Conservation (phyloP, 2,113 vertebrate genomes). For the Limanda limanda region DNA sequence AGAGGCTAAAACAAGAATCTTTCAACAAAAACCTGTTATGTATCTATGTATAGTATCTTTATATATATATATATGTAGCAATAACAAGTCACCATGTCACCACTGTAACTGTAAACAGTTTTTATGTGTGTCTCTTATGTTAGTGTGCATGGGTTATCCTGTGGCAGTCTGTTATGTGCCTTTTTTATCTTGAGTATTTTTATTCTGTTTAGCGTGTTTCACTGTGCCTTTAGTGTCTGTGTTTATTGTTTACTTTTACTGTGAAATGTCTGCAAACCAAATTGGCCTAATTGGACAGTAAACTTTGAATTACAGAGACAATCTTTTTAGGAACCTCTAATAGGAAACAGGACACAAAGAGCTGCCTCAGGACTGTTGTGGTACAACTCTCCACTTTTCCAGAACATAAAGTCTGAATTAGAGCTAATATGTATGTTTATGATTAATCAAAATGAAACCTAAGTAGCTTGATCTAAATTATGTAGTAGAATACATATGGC, state of each 20-base stretch:
- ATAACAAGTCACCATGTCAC: too few species aligned
- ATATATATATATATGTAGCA: too few species aligned
- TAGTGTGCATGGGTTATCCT: background rate
- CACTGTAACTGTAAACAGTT: too few species aligned
- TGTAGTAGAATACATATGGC: background rate
- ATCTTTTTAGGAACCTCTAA: constrained; percentile 3
- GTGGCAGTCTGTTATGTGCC: too few species aligned
- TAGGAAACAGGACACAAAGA: constrained; percentile 12
- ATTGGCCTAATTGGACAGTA: constrained; percentile 24
- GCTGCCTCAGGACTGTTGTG: background rate
- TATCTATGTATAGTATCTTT: too few species aligned
- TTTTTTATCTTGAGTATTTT: background rate
- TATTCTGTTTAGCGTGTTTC: constrained; percentile 18
- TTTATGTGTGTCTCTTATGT: background rate
- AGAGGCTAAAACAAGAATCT: background rate
- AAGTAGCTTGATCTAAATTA: too few species aligned
- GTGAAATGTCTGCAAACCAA: constrained; percentile 37
- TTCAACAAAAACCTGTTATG: too few species aligned
- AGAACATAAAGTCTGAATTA: background rate
- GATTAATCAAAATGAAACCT: background rate
- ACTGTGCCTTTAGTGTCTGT: constrained; percentile 16
- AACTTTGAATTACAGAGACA: constrained; percentile 9
- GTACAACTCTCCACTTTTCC: background rate
- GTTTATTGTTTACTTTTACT: constrained; percentile 42
- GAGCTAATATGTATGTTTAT: background rate